Evolutionary conservation across 2,797 vertebrate species (phyloP), one percentile per base, ranked within the genome.

Genomic region (Nasua narica): DNA sequence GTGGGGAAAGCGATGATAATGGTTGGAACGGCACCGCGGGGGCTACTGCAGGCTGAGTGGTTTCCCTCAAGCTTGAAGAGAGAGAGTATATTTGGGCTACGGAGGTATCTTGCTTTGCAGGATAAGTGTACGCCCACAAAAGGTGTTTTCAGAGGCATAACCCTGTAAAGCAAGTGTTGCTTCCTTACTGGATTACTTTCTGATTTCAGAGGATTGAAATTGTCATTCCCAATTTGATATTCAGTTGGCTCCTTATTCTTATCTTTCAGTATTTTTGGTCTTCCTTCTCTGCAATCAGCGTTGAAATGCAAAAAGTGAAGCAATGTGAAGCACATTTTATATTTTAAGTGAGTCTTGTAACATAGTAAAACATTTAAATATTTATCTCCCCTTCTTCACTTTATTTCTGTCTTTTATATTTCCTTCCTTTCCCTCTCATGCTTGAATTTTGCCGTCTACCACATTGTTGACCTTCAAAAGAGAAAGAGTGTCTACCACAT

Each of bases 401-500:
- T 72, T 67, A n/a, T 96, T 94, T 37, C 60, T 76, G 2, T 25
- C 27, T 78, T 93, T 77, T 62, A 54, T 35, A 52, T 35, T n/a
- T 40, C 52, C 29, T 29, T 54, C 29, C 37, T 65, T 27, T 70
- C 43, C 65, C 40, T 56, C 86, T 23, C 37, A n/a, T 81, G 62
- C 77, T 91, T 97, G 60, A 82, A 12, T 43, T 62, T 35, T 81
- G 83, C 72, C 37, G 35, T 84, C 77, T 18, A 74, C 60, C 16
- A 94, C 35, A 78, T 32, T 94, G 81, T 84, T 29, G 52, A 76
- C 48, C 58, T 85, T 97, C 67, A 78, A 76, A 87, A 95, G 77
- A 62, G 40, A 40, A 91, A 92, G 2, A 78, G n/a, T 79, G 52
- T 35, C 32, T 89, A 35, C 16, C 11, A 46, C 58, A 62, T 78